Evolutionary conservation across 1,140 invertebrate genomes (phyloP).

Genomic region (Drosophila orena): DNA sequence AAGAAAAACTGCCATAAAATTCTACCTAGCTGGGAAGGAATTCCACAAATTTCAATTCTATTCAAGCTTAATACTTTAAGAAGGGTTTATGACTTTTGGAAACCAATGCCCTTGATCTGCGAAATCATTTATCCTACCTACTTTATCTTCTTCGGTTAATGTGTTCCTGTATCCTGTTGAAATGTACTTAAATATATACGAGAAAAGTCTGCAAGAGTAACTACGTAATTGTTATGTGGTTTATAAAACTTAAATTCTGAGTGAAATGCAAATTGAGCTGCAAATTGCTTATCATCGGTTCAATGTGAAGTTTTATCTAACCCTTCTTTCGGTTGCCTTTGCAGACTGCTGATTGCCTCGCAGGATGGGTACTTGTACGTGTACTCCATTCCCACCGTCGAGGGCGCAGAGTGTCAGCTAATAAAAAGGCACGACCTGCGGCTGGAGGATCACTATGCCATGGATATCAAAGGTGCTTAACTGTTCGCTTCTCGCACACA

Average conservation of each 20-base stretch:
- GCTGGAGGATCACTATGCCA: conserved; percentile 76
- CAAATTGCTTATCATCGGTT: not conserved
- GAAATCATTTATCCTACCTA: too few species aligned
- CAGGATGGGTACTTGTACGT: conserved; percentile 96
- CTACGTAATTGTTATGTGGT: too few species aligned
- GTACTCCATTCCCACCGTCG: conserved; percentile 94
- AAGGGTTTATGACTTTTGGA: too few species aligned
- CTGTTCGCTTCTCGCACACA: conserved; percentile 29
- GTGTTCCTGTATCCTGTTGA: too few species aligned
- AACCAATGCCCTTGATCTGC: too few species aligned
- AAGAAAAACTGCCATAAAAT: not conserved
- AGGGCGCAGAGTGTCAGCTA: conserved; percentile 95
- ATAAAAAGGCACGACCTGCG: conserved; percentile 86
- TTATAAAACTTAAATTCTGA: too few species aligned
- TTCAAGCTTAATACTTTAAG: too few species aligned
- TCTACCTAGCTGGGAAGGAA: not conserved
- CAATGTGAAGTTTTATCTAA: too few species aligned
- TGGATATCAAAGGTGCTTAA: conserved; percentile 83
- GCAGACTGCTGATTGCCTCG: conserved; percentile 91
- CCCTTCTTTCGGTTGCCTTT: conserved; percentile 2
- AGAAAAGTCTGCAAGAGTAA: too few species aligned
- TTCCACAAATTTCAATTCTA: too few species aligned
- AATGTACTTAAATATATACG: too few species aligned
- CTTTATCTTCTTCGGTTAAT: too few species aligned
- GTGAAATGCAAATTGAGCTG: not conserved